Conservation (phyloP, 2,888 invertebrate genomes). For the Thereva unica region DNA sequence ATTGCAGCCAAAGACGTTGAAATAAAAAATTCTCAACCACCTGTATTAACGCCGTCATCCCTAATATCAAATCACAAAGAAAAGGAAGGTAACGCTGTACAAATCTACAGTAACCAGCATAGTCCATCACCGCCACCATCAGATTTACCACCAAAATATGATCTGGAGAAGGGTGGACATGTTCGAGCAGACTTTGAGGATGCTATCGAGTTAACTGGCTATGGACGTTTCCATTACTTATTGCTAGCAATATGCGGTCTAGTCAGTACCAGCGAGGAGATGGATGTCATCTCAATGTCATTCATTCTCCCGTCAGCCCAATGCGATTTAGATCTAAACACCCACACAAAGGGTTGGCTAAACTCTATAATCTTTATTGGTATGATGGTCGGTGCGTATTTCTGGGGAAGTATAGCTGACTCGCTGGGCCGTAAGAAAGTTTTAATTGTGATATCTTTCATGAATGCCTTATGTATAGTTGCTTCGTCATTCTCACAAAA, state of each 20-base stretch:
- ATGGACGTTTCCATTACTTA: constrained; percentile 79
- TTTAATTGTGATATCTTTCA: constrained; percentile 84
- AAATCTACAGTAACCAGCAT: constrained; percentile 5
- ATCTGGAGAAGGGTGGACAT: constrained; percentile 68
- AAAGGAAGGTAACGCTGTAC: constrained; percentile 45
- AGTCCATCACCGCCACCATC: constrained; percentile 49
- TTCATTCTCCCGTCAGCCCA: constrained; percentile 92
- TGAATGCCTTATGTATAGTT: constrained; percentile 88
- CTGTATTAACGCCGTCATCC: constrained; percentile 54
- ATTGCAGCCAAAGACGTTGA: constrained; percentile 71
- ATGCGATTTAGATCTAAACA: constrained; percentile 86
- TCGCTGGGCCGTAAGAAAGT: constrained; percentile 84
- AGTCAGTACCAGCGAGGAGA: constrained; percentile 93
- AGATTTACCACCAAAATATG: constrained; percentile 50
- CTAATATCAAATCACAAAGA: constrained; percentile 51
- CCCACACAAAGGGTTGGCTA: constrained; percentile 79
- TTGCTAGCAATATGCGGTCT: constrained; percentile 90
- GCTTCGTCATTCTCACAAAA: constrained; percentile 88
- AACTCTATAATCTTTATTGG: constrained; percentile 84
- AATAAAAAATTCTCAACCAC: constrained; percentile 51
- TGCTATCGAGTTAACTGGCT: constrained; percentile 81
- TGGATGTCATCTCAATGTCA: constrained; percentile 94
- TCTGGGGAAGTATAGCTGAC: constrained; percentile 91
- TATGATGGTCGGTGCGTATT: constrained; percentile 94
- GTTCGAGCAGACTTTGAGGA: constrained; percentile 85